A percentile compares a stretch with the other conserved stretches of the same genome.
Evolutionary conservation across 2,113 vertebrate species (phyloP).

Genomic region (Tetrax tetrax): DNA sequence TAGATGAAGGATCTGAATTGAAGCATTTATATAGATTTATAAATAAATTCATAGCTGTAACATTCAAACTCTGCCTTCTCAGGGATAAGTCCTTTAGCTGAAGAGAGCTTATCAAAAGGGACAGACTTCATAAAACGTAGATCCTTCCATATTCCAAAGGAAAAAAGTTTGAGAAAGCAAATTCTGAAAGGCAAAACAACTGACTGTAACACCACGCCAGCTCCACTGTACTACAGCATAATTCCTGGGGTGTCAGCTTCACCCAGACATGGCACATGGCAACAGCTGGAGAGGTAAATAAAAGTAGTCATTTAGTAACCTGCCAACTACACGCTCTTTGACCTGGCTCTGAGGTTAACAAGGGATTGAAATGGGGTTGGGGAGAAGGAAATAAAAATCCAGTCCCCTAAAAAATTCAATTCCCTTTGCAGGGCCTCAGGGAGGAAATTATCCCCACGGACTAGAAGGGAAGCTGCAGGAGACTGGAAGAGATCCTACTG

Average conservation of each 20-base stretch:
- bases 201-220: background rate
- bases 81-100: background rate
- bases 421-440: background rate
- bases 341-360: background rate
- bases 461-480: background rate
- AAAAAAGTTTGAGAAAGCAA: background rate
- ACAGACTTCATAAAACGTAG: background rate
- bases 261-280: fast-evolving
- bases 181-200: background rate
- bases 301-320: background rate
- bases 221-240: fast-evolving
- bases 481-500: background rate
- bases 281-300: background rate
- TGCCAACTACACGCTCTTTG: background rate
- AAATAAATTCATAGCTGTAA: background rate
- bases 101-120: background rate
- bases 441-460: background rate
- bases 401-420: background rate
- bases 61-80: background rate
- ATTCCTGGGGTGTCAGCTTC: background rate
- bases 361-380: no score
- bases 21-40: background rate
- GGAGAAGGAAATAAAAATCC: background rate
- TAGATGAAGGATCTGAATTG: background rate
- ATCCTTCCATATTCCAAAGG: background rate